Base-by-base conservation (phyloP, 2,888 invertebrate genomes). In the Palloptera scutellata region DNA sequence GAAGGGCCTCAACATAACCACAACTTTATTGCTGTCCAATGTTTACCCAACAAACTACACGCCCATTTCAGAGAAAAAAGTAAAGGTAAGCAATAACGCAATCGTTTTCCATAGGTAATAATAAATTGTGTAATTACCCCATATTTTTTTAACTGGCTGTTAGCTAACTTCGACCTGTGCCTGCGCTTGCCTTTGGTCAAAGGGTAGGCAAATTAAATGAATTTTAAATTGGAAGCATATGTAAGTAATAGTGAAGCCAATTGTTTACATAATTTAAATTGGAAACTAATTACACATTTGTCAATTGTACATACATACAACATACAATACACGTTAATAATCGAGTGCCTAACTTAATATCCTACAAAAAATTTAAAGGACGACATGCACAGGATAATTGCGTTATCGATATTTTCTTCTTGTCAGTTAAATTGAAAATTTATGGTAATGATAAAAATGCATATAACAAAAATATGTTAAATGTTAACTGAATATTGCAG, bases 1-100 rank as follows among this genome's bases (percentile, higher is more conserved):
- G 17, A 17, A 17, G 20, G 5, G 6, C 6, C 8, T 41, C 45
- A 20, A 43, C 40, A 45, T 40, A 48, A 48, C 51, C 13, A 48
- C 13, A 48, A 48, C 13, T n/a, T 15, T 48, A 15, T 48, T 60
- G 53, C 66, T 76, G 79, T 78, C 72, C 73, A 78, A 75, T 81
- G 80, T 80, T 82, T 81, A 79, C 77, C 79, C 81, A 81, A 77
- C 78, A 79, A 74, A 74, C 68, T 76, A 68, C 74, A 79, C 81
- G 80, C 81, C 82, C 71, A 69, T 69, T 75, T 68, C 48, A 54
- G 15, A 15, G 12, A n/a, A 54, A 12, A n/a, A 12, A 54, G 17
- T 12, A 13, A 54, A 54, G 12, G 20, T 17, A 54, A 20, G 15
- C 51, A 13, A 48, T n/a, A 15, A n/a, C 13, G 15, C 8, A 15